phyloP scores from a whole-genome alignment of 2,797 vertebrate genomes.

The Melanotaenia trifasciata region DNA sequence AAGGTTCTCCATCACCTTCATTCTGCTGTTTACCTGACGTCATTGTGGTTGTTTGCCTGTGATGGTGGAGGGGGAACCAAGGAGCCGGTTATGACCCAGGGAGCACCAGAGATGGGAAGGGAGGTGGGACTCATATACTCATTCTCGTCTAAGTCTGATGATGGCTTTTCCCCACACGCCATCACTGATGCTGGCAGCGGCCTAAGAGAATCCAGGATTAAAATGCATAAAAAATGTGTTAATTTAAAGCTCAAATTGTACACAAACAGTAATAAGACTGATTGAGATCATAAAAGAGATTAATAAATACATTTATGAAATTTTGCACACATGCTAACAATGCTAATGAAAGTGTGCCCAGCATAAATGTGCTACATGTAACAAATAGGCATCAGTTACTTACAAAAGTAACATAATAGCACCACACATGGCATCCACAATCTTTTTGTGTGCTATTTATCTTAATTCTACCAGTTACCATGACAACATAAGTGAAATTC shows the following conservation, averaged over 20 bases:
- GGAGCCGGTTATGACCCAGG: constrained; percentile 70
- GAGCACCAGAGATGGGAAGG: constrained; percentile 76
- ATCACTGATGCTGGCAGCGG: constrained; percentile 71
- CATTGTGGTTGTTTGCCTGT: constrained; percentile 52
- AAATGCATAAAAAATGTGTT: neutral
- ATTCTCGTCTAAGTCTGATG: constrained; percentile 85
- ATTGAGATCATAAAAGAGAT: too few relatives aligned
- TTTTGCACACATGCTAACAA: too few relatives aligned
- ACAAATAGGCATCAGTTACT: too few relatives aligned
- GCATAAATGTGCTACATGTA: too few relatives aligned
- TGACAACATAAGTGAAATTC: too few relatives aligned
- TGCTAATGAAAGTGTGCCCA: too few relatives aligned
- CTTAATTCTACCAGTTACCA: too few relatives aligned
- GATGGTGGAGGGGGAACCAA: constrained; percentile 76
- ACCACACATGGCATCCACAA: too few relatives aligned
- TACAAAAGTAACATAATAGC: too few relatives aligned
- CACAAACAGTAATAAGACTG: too few relatives aligned
- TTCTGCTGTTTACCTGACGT: constrained; percentile 50
- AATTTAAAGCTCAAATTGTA: neutral
- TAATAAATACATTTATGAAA: too few relatives aligned
- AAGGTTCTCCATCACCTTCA: neutral
- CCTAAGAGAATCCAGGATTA: constrained; percentile 31
- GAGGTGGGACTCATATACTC: constrained; percentile 96
- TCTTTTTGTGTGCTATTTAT: too few relatives aligned
- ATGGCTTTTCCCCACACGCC: constrained; percentile 76